These are phyloP conservation scores for Rhopalosiphum padi DNA, from an alignment of 1,140 invertebrate species.

Conservation along the genomic window DNA sequence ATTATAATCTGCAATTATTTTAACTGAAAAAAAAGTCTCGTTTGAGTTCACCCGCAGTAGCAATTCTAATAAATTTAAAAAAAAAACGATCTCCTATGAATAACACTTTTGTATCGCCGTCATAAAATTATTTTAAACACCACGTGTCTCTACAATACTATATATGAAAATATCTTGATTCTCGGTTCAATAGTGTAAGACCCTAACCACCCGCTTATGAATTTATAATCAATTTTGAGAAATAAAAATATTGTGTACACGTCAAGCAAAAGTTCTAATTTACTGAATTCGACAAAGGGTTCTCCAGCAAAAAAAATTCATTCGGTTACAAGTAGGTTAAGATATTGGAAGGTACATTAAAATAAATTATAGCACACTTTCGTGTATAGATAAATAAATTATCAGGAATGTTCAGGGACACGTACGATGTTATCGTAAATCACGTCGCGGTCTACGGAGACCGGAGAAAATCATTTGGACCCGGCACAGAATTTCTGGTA, in stretches of 20 bases:
- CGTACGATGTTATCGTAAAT: background rate
- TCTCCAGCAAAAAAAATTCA: background rate
- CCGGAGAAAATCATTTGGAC: background rate
- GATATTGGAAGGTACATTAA: background rate
- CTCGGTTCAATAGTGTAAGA: background rate
- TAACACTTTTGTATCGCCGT: too few species aligned
- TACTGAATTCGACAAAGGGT: background rate
- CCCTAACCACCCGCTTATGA: background rate
- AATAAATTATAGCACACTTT: constrained; percentile 21
- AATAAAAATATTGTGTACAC: background rate
- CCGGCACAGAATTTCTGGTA: constrained; percentile 19
- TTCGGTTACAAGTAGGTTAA: background rate
- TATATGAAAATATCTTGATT: background rate
- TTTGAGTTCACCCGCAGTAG: background rate
- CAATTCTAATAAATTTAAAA: background rate
- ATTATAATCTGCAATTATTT: background rate
- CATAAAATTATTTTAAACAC: background rate
- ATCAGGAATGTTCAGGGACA: constrained; percentile 19
- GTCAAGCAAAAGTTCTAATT: background rate
- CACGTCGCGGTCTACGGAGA: background rate
- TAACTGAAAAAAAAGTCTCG: background rate
- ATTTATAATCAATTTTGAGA: background rate
- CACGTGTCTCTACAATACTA: background rate
- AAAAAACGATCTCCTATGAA: background rate
- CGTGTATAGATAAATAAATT: constrained; percentile 7